Percentiles rank a stretch among this genome's conserved stretches.
Conservation (phyloP, 2,888 invertebrate species). For the Ochropleura leucogaster region DNA sequence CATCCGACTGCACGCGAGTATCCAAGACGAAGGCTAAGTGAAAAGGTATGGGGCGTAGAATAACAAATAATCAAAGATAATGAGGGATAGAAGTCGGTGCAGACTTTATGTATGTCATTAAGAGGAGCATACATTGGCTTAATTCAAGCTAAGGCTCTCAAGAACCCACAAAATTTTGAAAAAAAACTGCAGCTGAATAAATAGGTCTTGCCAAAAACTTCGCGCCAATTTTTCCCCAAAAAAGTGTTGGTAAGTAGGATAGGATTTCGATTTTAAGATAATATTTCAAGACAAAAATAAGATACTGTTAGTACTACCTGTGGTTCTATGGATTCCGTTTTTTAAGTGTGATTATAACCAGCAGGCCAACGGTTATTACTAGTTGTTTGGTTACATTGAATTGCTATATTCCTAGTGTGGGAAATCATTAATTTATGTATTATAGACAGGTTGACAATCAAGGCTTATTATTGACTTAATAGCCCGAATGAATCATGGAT, state of each 20-base stretch:
- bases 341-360: not conserved
- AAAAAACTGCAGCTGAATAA: too few relatives aligned
- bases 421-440: constrained; percentile 57
- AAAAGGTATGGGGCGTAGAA: not conserved
- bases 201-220: too few relatives aligned
- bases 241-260: not conserved
- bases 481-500: constrained; percentile 32
- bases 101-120: not conserved
- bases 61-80: not conserved
- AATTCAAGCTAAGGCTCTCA: not conserved
- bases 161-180: not conserved
- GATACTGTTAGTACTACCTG: not conserved
- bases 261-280: not conserved
- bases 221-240: not conserved
- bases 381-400: not conserved
- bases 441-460: constrained; percentile 46
- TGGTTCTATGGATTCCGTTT: not conserved
- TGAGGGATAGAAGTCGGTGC: not conserved
- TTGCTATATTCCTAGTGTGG: constrained; percentile 49
- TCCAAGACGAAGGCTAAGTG: constrained; percentile 10
- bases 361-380: not conserved
- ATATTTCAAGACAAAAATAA: not conserved
- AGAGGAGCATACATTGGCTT: too few relatives aligned
- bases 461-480: constrained; percentile 54
- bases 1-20: constrained; percentile 71